A percentile compares a stretch with the other conserved stretches of the same genome.
Evolutionary conservation across 2,888 invertebrate species (phyloP).

Genomic region (Caenorhabditis sp.): DNA sequence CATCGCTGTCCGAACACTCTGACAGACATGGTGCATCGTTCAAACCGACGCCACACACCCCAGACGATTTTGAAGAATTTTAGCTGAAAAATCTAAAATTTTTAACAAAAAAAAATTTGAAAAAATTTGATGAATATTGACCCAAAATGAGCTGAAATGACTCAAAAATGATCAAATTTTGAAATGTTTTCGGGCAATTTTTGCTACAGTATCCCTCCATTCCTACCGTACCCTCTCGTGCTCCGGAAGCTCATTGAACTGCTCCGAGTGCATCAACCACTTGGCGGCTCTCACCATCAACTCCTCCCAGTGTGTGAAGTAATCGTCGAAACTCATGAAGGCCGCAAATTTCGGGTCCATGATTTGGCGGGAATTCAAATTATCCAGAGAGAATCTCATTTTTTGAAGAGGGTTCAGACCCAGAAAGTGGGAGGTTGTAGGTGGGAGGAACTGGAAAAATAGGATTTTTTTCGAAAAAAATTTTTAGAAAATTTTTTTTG

Average conservation of each 20-base stretch:
- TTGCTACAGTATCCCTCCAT: too few relatives aligned
- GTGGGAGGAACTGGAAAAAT: constrained; percentile 37
- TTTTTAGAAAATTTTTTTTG: too few relatives aligned
- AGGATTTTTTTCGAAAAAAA: background rate
- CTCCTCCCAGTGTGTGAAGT: constrained; percentile 39
- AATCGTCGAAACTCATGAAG: constrained; percentile 31
- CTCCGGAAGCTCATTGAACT: constrained; percentile 33
- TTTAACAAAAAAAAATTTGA: too few relatives aligned
- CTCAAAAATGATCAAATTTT: too few relatives aligned
- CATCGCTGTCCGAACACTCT: constrained; percentile 39
- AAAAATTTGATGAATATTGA: too few relatives aligned
- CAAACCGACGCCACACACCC: constrained; percentile 59
- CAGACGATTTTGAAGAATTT: constrained; percentile 61
- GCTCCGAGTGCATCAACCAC: constrained; percentile 49
- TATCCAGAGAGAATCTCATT: constrained; percentile 12
- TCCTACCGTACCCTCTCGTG: constrained; percentile 41
- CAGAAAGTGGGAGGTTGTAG: background rate
- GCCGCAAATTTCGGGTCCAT: constrained; percentile 10
- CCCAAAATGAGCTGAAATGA: background rate
- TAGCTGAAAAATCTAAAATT: constrained; percentile 7
- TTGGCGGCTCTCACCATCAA: constrained; percentile 37
- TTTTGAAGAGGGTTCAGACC: constrained; percentile 33
- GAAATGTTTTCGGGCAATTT: too few relatives aligned
- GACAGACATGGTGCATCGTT: constrained; percentile 36
- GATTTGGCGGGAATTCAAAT: constrained; percentile 18